Percentiles rank a stretch among this genome's conserved stretches.
Conservation (phyloP, 2,113 vertebrate species). For the Gobius niger region DNA sequence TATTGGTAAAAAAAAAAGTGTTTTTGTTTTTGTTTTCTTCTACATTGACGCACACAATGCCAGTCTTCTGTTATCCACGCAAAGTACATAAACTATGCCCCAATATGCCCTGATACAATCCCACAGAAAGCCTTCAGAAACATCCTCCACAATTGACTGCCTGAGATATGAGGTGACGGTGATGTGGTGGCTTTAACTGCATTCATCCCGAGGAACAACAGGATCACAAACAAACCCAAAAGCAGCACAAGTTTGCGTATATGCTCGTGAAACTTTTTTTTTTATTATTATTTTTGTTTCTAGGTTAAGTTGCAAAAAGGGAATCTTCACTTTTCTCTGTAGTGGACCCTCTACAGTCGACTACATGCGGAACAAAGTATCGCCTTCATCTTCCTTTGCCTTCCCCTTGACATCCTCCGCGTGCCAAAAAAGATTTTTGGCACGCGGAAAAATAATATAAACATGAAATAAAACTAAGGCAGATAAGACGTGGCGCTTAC, state of each 20-base stretch:
- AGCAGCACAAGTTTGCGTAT: too few species aligned
- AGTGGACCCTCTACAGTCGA: slow-evolving; percentile 38
- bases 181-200: background rate
- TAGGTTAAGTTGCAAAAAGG: background rate
- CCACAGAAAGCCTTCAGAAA: background rate
- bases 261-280: too few species aligned
- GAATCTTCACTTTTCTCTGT: slow-evolving; percentile 14
- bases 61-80: background rate
- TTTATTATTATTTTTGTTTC: too few species aligned
- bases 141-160: background rate
- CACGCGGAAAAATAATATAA: background rate
- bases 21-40: too few species aligned
- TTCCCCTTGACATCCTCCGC: slow-evolving; percentile 21
- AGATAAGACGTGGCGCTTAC: background rate
- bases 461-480: background rate
- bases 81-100: background rate
- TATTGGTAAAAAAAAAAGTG: too few species aligned
- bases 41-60: too few species aligned
- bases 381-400: slow-evolving; percentile 29
- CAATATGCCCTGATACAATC: background rate
- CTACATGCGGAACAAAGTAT: slow-evolving; percentile 36
- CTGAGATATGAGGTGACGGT: background rate
- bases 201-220: background rate
- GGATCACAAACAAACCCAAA: background rate
- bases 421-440: slow-evolving; percentile 5